Conservation (phyloP, 1,140 invertebrate species). For the Maniola jurtina region DNA sequence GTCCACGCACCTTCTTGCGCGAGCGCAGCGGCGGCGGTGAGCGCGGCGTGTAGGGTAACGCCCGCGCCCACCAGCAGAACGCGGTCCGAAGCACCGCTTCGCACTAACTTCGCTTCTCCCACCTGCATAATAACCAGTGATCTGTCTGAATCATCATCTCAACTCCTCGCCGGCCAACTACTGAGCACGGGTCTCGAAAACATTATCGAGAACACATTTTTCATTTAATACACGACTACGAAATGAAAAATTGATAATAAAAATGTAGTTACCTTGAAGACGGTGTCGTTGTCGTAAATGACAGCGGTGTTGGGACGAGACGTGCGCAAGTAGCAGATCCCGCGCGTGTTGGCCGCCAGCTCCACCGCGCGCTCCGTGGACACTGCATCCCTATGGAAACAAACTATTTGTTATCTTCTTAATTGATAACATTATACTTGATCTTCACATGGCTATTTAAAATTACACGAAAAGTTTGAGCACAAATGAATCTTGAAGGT, state of each 20-base stretch:
- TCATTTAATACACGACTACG: no score
- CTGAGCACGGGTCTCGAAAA: no score
- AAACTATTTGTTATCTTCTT: background rate
- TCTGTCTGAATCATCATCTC: no score
- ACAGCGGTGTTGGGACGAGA: conserved; percentile 94
- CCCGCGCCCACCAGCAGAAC: conserved; percentile 94
- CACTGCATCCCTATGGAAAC: conserved; percentile 89
- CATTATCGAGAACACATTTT: no score
- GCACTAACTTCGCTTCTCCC: conserved; percentile 90
- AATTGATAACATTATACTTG: no score
- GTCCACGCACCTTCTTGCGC: conserved; percentile 72
- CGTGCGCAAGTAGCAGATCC: conserved; percentile 97
- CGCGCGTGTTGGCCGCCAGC: conserved; percentile 96
- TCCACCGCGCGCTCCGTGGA: conserved; percentile 95
- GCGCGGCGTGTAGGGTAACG: conserved; percentile 94
- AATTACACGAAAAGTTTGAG: no score
- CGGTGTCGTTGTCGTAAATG: conserved; percentile 92
- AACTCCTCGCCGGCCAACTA: no score
- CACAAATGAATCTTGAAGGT: no score
- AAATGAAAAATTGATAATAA: no score
- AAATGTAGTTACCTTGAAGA: conserved; percentile 83
- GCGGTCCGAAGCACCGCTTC: conserved; percentile 85
- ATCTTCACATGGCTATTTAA: no score
- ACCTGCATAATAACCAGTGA: conserved; percentile 58
- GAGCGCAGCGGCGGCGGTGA: conserved; percentile 91